Evolutionary conservation across 2,888 invertebrate genomes (phyloP).

Genomic region (Synanthedon vespiformis): DNA sequence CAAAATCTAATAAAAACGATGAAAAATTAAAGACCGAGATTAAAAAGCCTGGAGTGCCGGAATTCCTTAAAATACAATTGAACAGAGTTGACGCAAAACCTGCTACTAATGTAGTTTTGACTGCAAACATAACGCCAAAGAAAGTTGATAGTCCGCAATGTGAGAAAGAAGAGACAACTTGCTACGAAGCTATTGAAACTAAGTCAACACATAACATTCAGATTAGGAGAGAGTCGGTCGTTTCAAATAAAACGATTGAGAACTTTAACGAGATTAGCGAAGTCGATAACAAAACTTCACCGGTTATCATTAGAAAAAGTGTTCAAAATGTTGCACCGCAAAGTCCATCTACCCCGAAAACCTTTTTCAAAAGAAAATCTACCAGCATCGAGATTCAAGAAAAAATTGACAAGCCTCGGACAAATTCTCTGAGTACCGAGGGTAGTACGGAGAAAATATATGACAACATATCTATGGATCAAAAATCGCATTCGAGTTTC

Average conservation of each 20-base stretch:
- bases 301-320: conserved; percentile 24
- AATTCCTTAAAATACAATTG: conserved; percentile 78
- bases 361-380: conserved; percentile 67
- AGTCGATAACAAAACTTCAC: conserved; percentile 32
- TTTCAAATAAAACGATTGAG: conserved; percentile 30
- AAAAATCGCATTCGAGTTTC: conserved; percentile 60
- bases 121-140: conserved; percentile 71
- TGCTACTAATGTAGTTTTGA: conserved; percentile 73
- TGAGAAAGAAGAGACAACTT: conserved; percentile 41
- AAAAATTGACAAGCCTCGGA: conserved; percentile 45
- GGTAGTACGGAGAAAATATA: conserved; percentile 58
- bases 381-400: conserved; percentile 68
- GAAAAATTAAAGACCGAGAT: conserved; percentile 39
- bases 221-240: conserved; percentile 13
- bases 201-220: conserved; percentile 22
- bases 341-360: conserved; percentile 56
- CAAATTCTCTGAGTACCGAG: conserved; percentile 50
- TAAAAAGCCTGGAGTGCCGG: conserved; percentile 64
- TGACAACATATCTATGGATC: conserved; percentile 57
- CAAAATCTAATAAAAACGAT: conserved; percentile 46
- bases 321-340: conserved; percentile 28
- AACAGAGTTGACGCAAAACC: conserved; percentile 77
- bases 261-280: conserved; percentile 5
- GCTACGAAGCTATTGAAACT: conserved; percentile 27
- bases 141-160: conserved; percentile 46